phyloP scores from a whole-genome alignment of 2,797 vertebrate genomes.

The Acanthopagrus latus region DNA sequence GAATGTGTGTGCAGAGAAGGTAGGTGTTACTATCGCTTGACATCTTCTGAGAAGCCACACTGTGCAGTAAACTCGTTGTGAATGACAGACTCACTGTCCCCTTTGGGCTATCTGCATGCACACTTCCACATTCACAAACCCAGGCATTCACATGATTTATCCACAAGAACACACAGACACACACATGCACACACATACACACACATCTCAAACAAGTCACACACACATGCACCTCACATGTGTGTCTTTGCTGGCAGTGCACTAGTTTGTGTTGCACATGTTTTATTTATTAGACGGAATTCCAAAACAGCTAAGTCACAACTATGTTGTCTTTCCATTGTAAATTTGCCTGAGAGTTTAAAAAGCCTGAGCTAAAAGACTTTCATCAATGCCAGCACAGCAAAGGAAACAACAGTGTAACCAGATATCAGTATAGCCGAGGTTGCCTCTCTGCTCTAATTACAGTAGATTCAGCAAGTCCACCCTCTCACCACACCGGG shows the following conservation, averaged over 20 bases:
- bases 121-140: not conserved
- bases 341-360: slow-evolving; percentile 7
- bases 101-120: not conserved
- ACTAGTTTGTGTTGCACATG: not conserved
- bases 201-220: too few relatives aligned
- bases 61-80: not conserved
- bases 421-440: slow-evolving; percentile 20
- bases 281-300: slow-evolving; percentile 5
- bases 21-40: slow-evolving; percentile 17
- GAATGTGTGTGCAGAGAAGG: slow-evolving; percentile 45
- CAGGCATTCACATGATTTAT: not conserved
- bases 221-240: too few relatives aligned
- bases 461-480: slow-evolving; percentile 31
- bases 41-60: slow-evolving; percentile 14
- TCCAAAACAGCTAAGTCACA: slow-evolving; percentile 7
- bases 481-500: not conserved
- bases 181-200: too few relatives aligned
- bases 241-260: not conserved
- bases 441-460: slow-evolving; percentile 27
- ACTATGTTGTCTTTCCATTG: slow-evolving; percentile 17
- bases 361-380: slow-evolving; percentile 1
- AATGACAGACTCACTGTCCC: slow-evolving; percentile 10
- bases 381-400: slow-evolving; percentile 31
- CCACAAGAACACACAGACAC: too few relatives aligned
- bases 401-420: slow-evolving; percentile 11